A percentile compares a stretch with the other conserved stretches of the same genome.
phyloP scores from a whole-genome alignment of 2,888 invertebrate species.

The Lycia hirtaria region DNA sequence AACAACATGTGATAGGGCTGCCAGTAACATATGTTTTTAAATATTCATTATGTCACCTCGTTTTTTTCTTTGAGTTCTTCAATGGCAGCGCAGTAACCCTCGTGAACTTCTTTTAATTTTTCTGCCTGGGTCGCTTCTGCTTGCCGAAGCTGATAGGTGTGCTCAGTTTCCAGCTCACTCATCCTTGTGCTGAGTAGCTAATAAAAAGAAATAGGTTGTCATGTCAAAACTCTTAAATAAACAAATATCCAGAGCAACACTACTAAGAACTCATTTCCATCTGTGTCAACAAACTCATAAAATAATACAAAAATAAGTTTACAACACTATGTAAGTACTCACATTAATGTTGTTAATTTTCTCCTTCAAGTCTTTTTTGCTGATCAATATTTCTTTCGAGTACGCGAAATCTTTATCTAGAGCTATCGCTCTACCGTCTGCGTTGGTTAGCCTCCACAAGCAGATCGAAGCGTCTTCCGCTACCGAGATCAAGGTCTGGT shows the following conservation, averaged over 20 bases:
- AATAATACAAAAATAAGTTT: not conserved
- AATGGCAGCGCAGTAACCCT: conserved; percentile 92
- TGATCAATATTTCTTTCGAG: conserved; percentile 93
- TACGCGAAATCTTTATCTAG: conserved; percentile 91
- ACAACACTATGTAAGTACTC: conserved; percentile 43
- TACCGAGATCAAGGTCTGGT: conserved; percentile 90
- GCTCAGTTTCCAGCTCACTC: conserved; percentile 94
- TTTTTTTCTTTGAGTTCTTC: conserved; percentile 91
- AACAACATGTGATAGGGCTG: too few relatives aligned
- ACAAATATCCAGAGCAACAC: not conserved
- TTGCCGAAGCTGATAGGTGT: conserved; percentile 93
- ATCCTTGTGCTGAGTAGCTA: conserved; percentile 88
- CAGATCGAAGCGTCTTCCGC: conserved; percentile 92
- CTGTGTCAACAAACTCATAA: conserved; percentile 20
- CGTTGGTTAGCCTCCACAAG: conserved; percentile 93
- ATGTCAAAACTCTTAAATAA: too few relatives aligned
- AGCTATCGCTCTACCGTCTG: conserved; percentile 89
- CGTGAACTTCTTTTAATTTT: conserved; percentile 92
- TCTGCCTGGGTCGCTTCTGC: conserved; percentile 92
- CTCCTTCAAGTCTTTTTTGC: conserved; percentile 91
- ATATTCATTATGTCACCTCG: conserved; percentile 69
- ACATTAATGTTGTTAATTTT: conserved; percentile 87
- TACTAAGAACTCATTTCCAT: conserved; percentile 6
- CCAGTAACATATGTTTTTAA: too few relatives aligned
- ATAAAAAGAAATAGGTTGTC: conserved; percentile 22